Conservation (phyloP, 2,888 invertebrate genomes). For the Spilarctia lutea region DNA sequence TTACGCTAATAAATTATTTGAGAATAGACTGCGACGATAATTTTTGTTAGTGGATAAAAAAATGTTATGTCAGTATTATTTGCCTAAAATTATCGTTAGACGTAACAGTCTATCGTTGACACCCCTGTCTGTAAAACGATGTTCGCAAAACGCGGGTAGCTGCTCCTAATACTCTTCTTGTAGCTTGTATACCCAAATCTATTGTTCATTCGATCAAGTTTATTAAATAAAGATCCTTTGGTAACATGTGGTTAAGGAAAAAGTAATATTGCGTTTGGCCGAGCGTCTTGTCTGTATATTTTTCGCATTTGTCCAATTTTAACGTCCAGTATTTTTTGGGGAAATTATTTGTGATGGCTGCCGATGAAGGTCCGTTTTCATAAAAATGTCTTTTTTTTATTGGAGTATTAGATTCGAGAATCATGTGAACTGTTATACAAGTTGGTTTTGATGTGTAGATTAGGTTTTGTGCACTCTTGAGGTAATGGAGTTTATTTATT, state of each 20-base stretch:
- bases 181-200: conserved; percentile 65
- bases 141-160: conserved; percentile 42
- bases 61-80: neutral
- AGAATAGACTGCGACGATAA: too few species aligned
- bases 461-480: neutral
- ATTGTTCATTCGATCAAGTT: conserved; percentile 76
- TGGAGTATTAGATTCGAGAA: neutral
- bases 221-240: conserved; percentile 65
- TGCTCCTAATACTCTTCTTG: conserved; percentile 62
- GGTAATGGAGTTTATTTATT: neutral
- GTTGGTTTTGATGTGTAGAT: neutral
- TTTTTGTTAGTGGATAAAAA: neutral
- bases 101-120: conserved; percentile 5
- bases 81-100: conserved; percentile 6
- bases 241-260: conserved; percentile 60
- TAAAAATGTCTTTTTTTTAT: neutral
- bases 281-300: conserved; percentile 22
- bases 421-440: neutral
- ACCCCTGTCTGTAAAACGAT: conserved; percentile 49
- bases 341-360: conserved; percentile 20
- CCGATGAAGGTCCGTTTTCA: conserved; percentile 9
- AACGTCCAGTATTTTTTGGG: conserved; percentile 33
- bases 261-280: conserved; percentile 47
- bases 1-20: too few species aligned
- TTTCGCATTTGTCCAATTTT: conserved; percentile 46